These are phyloP conservation scores for Agonopterix heracliana DNA, from an alignment of 2,888 invertebrate genomes.

Conservation along the genomic window DNA sequence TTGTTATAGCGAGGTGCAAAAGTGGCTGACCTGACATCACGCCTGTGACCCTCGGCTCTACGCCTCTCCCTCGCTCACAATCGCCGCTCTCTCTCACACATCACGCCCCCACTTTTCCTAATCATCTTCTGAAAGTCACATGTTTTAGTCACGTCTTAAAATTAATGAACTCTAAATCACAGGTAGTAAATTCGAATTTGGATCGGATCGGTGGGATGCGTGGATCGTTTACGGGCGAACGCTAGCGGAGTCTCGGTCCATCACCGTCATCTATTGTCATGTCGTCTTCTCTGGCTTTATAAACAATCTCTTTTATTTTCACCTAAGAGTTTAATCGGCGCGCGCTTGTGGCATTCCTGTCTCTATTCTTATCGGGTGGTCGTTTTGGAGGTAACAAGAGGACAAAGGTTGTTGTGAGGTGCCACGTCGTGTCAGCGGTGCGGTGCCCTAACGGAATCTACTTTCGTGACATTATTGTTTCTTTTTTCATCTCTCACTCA, in stretches of 20 bases:
- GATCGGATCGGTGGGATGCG: slow-evolving; percentile 31
- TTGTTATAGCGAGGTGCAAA: slow-evolving; percentile 77
- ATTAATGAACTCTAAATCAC: slow-evolving; percentile 71
- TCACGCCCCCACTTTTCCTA: slow-evolving; percentile 74
- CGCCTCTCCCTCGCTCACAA: slow-evolving; percentile 45
- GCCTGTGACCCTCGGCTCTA: slow-evolving; percentile 68
- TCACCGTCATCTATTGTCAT: slow-evolving; percentile 72
- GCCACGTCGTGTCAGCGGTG: slow-evolving; percentile 59
- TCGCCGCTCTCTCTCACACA: slow-evolving; percentile 53
- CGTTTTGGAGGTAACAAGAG: slow-evolving; percentile 62
- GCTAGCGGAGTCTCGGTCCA: slow-evolving; percentile 53
- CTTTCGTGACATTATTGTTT: slow-evolving; percentile 48
- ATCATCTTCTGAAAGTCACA: slow-evolving; percentile 70
- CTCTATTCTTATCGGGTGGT: slow-evolving; percentile 71
- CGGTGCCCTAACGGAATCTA: slow-evolving; percentile 36
- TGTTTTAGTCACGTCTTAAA: slow-evolving; percentile 59
- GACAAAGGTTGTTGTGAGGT: slow-evolving; percentile 71
- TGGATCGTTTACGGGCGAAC: slow-evolving; percentile 26
- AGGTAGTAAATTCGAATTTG: slow-evolving; percentile 61
- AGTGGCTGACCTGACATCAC: slow-evolving; percentile 78
- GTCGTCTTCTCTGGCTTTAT: slow-evolving; percentile 71
- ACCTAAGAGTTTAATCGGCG: slow-evolving; percentile 71
- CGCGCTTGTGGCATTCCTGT: slow-evolving; percentile 66
- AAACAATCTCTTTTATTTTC: slow-evolving; percentile 75
- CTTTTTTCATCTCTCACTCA: slow-evolving; percentile 23